phyloP scores from a whole-genome alignment of 2,113 vertebrate genomes.

The Zeus faber region DNA sequence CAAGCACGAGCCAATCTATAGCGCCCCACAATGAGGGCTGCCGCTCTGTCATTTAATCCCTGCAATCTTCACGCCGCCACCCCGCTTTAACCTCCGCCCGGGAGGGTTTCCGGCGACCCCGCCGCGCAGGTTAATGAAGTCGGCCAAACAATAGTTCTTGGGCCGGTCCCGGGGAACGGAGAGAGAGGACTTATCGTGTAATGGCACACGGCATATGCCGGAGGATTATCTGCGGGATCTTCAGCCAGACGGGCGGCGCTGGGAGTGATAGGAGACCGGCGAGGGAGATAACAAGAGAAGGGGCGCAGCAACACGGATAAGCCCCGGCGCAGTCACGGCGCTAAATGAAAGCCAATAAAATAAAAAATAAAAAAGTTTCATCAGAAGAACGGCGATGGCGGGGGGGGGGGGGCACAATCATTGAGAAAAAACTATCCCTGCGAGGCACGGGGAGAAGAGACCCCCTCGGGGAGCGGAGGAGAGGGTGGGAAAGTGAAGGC shows the following conservation, averaged over 20 bases:
- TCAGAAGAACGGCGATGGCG: no score
- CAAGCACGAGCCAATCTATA: slow-evolving; percentile 48
- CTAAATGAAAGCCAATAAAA: no score
- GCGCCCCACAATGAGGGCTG: not conserved
- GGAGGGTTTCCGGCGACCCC: not conserved
- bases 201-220: slow-evolving; percentile 34
- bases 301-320: no score
- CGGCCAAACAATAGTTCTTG: slow-evolving; percentile 43
- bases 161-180: slow-evolving; percentile 40
- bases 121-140: slow-evolving; percentile 15
- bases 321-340: no score
- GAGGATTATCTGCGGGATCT: slow-evolving; percentile 67
- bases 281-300: not conserved
- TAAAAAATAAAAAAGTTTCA: no score
- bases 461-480: no score
- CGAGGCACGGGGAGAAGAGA: no score
- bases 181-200: slow-evolving; percentile 51
- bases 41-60: slow-evolving; percentile 7
- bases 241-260: slow-evolving; percentile 16
- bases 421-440: no score
- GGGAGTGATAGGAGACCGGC: slow-evolving; percentile 1
- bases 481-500: not conserved
- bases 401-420: not conserved
- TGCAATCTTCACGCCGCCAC: slow-evolving; percentile 19
- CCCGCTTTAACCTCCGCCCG: slow-evolving; percentile 13